Base-by-base conservation (phyloP, 2,888 invertebrate species). In the Ophraella communa region DNA sequence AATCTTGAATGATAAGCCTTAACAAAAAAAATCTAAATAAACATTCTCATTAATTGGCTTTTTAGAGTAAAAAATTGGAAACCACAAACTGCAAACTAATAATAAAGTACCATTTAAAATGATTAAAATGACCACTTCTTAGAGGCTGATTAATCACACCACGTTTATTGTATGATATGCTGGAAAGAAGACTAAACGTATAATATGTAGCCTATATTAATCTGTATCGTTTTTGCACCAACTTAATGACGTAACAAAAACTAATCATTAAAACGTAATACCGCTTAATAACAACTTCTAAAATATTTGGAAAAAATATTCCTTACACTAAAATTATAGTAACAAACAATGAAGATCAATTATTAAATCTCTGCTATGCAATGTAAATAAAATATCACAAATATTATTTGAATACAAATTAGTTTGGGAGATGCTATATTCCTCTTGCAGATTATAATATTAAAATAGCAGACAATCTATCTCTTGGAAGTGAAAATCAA, bases 251-350 rank as follows among this genome's bases (percentile, higher is more conserved):
- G 49, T 57, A 57, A 57, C 55, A 62, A 66, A 64, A 56, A 64
- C 55, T 51, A 65, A 61, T 54, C 57, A 56, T 58, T 54, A 67
- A 56, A 64, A 69, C 62, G 66, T 67, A 69, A 67, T 66, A 69
- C 64, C 63, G 39, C 54, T 56, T 39, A 62, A 65, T 56, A 60
- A 62, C 53, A 65, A 59, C 63, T 68, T 64, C 55, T 63, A 63
- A 58, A 65, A 42, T 49, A 44, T 44, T 67, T 67, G 69, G 69
- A 66, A 62, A 65, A 64, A 54, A 60, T 58, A 57, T 65, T 64
- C 42, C 51, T 49, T 63, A 67, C 55, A 24, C 60, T 66, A 65
- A 51, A 49, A 39, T 30, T 33, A 24, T 65, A 62, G 65, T 65
- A 65, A 65, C 67, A 60, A 61, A 66, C 65, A 61, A 69, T 65